Evolutionary conservation across 2,888 invertebrate genomes (phyloP).

Genomic region (Cordilura impudica): DNA sequence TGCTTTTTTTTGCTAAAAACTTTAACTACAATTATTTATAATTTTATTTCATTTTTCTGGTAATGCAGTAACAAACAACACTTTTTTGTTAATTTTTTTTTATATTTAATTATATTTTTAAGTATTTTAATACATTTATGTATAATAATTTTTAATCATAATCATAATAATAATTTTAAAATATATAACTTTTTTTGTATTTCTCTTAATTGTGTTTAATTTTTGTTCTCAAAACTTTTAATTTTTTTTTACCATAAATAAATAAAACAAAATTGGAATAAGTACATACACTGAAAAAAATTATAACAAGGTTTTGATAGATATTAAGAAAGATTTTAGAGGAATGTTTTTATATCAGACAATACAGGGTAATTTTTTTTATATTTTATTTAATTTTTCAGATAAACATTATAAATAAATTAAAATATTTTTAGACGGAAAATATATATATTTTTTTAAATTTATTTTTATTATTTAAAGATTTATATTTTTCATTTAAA

Average conservation of each 20-base stretch:
- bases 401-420: conserved; percentile 44
- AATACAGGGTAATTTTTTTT: not conserved
- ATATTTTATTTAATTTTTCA: conserved; percentile 31
- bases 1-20: conserved; percentile 57
- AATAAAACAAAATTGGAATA: conserved; percentile 45
- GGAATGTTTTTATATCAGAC: conserved; percentile 37
- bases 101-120: conserved; percentile 17
- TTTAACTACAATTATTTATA: conserved; percentile 57
- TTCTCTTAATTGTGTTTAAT: not conserved
- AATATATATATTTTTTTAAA: conserved; percentile 16
- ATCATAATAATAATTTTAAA: not conserved
- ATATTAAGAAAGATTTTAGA: not conserved
- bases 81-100: conserved; percentile 35
- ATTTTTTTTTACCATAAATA: conserved; percentile 8
- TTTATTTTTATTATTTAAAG: conserved; percentile 25
- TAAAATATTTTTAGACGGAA: conserved; percentile 57
- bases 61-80: conserved; percentile 61
- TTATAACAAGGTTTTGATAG: not conserved
- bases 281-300: conserved; percentile 43
- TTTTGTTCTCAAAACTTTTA: not conserved
- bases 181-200: not conserved
- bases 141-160: conserved; percentile 8
- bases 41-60: conserved; percentile 30
- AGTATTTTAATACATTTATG: conserved; percentile 12
- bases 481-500: conserved; percentile 24